Evolutionary conservation across 1,140 invertebrate species (phyloP).

Genomic region (Anadara kagoshimensis): DNA sequence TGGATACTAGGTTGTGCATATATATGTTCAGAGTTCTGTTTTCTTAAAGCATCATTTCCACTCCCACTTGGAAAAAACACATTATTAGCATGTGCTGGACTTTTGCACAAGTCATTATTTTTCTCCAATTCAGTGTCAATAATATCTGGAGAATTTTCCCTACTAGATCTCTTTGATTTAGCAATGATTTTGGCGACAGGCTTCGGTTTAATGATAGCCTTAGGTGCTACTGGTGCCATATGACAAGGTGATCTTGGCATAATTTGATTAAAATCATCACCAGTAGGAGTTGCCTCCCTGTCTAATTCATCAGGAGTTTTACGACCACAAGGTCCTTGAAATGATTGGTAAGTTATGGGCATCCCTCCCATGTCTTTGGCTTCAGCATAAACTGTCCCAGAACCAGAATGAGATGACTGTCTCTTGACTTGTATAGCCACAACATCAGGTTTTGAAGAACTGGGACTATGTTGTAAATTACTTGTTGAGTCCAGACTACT

Average conservation of each 20-base stretch:
- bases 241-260: slow-evolving; percentile 33
- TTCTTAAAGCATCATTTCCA: slow-evolving; percentile 32
- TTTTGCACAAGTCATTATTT: slow-evolving; percentile 57
- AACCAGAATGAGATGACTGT: slow-evolving; percentile 47
- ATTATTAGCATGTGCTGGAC: slow-evolving; percentile 32
- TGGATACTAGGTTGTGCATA: slow-evolving; percentile 63
- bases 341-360: slow-evolving; percentile 82
- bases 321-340: slow-evolving; percentile 76
- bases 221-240: slow-evolving; percentile 83
- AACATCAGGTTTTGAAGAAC: slow-evolving; percentile 67
- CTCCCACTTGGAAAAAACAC: slow-evolving; percentile 37
- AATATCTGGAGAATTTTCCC: slow-evolving; percentile 61
- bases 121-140: slow-evolving; percentile 56
- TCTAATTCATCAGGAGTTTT: slow-evolving; percentile 42
- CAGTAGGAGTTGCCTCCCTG: slow-evolving; percentile 56
- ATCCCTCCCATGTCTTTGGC: slow-evolving; percentile 55
- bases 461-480: slow-evolving; percentile 27
- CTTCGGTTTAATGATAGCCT: slow-evolving; percentile 80
- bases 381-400: slow-evolving; percentile 38
- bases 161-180: slow-evolving; percentile 73
- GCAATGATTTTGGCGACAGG: slow-evolving; percentile 90
- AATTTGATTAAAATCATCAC: slow-evolving; percentile 31
- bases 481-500: slow-evolving; percentile 37
- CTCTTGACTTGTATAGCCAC: slow-evolving; percentile 74
- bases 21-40: slow-evolving; percentile 56